Percentiles rank a stretch among this genome's conserved stretches.
phyloP scores from a whole-genome alignment of 1,140 invertebrate species.

The Heliconius himera region DNA sequence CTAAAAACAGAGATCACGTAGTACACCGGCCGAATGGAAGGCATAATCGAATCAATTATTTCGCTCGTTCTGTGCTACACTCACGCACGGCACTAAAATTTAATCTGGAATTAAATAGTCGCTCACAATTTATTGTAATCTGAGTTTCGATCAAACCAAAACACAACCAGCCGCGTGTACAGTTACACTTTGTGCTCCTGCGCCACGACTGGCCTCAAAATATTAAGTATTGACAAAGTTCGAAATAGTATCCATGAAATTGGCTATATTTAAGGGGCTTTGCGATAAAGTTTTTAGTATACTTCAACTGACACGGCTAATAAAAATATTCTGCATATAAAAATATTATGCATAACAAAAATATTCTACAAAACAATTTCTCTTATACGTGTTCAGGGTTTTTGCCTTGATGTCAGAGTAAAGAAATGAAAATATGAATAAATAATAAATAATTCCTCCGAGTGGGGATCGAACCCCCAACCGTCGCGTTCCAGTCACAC shows the following conservation, averaged over 20 bases:
- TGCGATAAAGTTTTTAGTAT: background rate
- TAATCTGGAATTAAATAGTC: background rate
- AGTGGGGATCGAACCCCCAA: too few relatives aligned
- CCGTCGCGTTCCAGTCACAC: too few relatives aligned
- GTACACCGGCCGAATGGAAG: slow-evolving; percentile 55
- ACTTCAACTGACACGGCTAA: background rate
- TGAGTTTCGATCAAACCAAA: background rate
- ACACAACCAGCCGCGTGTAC: too few relatives aligned
- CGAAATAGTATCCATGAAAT: background rate
- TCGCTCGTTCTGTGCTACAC: slow-evolving; percentile 48
- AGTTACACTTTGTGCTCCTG: too few relatives aligned
- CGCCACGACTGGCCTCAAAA: too few relatives aligned
- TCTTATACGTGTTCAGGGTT: too few relatives aligned
- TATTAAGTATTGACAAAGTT: background rate
- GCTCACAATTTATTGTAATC: background rate
- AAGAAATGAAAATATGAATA: too few relatives aligned
- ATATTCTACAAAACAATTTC: background rate
- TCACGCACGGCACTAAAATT: background rate
- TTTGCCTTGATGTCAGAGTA: too few relatives aligned
- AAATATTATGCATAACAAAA: background rate
- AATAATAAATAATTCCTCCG: too few relatives aligned
- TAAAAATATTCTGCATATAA: background rate
- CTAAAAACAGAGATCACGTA: slow-evolving; percentile 70
- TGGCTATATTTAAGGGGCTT: background rate
- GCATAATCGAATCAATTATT: slow-evolving; percentile 76